Evolutionary conservation across 2,888 invertebrate genomes (phyloP), one percentile per base, ranked within the genome.

Genomic region (Drosophila pseudotalamancana): DNA sequence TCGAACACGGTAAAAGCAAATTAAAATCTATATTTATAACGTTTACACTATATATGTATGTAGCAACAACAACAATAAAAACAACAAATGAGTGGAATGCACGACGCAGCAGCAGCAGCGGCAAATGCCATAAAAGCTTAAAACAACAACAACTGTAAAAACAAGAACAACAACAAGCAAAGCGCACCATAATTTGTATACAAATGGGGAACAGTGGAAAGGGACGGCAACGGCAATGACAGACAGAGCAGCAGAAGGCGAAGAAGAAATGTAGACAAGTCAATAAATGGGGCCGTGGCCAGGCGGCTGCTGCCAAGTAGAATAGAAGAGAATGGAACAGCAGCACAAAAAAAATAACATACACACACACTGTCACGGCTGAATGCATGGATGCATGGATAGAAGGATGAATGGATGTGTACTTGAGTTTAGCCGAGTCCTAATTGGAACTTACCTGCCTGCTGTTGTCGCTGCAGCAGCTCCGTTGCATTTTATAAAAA

Each of bases 201-300:
- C 86, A 85, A 79, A 85, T 72, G 68, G 62, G 46, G 55, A 65
- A 49, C 48, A 50, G 60, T 46, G 71, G 49, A 48, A 70, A 71
- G 56, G 46, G 62, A 55, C 54, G 67, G 50, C 63, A 51, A 34
- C 64, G 66, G 65, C 81, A 77, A 74, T 77, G 82, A 81, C 70
- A 77, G 79, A 82, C 76, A 70, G 32, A 60, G 50, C 34, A 48
- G 42, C 23, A 51, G 53, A 63, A 62, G 62, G 55, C 57, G 55
- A 43, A 66, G 59, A 63, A 63, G 61, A 56, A 68, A 56, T 70
- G 81, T 64, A 81, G 84, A 83, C 80, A 77, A 76, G 87, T 80
- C 81, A 71, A 68, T 86, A 81, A 84, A 87, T 77, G 85, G 78
- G 70, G 84, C 84, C 80, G 87, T 65, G 84, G 80, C 70, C 80